phyloP scores from a whole-genome alignment of 2,797 vertebrate species.

The Mormyrops boulengeri region DNA sequence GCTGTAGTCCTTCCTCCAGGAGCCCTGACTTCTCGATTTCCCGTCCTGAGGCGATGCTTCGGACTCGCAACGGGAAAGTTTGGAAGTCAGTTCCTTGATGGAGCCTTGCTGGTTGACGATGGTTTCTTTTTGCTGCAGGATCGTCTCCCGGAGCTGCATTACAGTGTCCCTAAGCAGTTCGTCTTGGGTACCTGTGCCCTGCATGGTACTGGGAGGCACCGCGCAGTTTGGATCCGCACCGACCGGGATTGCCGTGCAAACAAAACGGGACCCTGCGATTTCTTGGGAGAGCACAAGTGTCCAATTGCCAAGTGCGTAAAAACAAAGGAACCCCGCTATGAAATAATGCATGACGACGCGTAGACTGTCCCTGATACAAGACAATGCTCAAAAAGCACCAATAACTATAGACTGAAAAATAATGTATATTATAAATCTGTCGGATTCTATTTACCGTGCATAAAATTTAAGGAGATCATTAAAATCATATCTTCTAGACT shows the following conservation, averaged over 20 bases:
- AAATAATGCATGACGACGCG: background rate
- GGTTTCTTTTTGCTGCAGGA: conserved; percentile 88
- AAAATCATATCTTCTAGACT: background rate
- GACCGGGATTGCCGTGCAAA: conserved; percentile 80
- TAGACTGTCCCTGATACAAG: background rate
- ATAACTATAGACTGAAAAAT: background rate
- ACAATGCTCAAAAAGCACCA: background rate
- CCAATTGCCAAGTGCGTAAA: conserved; percentile 50
- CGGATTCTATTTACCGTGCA: background rate
- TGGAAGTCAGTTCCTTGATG: conserved; percentile 86
- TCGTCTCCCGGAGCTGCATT: conserved; percentile 87
- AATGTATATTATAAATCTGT: background rate
- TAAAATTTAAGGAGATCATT: background rate
- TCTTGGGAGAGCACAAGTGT: conserved; percentile 42
- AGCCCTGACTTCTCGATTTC: conserved; percentile 49
- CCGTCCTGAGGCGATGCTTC: conserved; percentile 50
- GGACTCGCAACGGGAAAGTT: conserved; percentile 80
- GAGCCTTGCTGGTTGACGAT: conserved; percentile 81
- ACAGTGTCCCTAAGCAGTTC: conserved; percentile 83
- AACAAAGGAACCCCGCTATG: conserved; percentile 50
- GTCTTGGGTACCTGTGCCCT: conserved; percentile 66
- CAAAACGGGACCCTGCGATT: conserved; percentile 70
- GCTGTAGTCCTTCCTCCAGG: conserved; percentile 68
- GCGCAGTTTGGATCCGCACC: conserved; percentile 71
- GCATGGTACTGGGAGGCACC: conserved; percentile 66